Conservation (phyloP, 2,888 invertebrate species). For the Tipula lateralis region DNA sequence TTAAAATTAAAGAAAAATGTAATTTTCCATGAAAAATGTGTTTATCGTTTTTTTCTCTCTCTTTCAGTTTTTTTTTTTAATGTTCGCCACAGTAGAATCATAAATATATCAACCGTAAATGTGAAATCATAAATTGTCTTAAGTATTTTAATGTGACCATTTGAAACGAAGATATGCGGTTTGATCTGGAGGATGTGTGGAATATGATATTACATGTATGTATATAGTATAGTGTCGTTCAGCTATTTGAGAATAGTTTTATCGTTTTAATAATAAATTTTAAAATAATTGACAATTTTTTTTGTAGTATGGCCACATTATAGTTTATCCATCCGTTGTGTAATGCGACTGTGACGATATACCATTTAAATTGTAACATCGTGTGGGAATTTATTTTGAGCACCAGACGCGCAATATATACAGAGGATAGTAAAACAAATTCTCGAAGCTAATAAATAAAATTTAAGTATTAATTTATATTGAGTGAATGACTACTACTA, state of each 20-base stretch:
- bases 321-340: background rate
- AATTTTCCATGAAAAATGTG: background rate
- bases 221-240: background rate
- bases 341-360: background rate
- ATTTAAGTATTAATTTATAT: background rate
- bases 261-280: background rate
- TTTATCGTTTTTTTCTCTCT: background rate
- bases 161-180: background rate
- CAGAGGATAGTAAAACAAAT: background rate
- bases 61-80: background rate
- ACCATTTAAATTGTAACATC: background rate
- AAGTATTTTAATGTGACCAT: constrained; percentile 24
- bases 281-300: constrained; percentile 9
- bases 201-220: background rate
- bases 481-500: background rate
- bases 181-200: background rate
- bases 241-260: constrained; percentile 11
- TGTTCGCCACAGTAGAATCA: constrained; percentile 1
- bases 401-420: background rate
- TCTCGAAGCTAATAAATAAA: background rate
- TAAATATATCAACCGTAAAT: constrained; percentile 24
- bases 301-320: background rate
- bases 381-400: constrained; percentile 4
- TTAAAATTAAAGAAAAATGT: background rate
- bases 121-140: constrained; percentile 4